Conservation (phyloP, 2,888 invertebrate species). For the Saturnia pavonia region DNA sequence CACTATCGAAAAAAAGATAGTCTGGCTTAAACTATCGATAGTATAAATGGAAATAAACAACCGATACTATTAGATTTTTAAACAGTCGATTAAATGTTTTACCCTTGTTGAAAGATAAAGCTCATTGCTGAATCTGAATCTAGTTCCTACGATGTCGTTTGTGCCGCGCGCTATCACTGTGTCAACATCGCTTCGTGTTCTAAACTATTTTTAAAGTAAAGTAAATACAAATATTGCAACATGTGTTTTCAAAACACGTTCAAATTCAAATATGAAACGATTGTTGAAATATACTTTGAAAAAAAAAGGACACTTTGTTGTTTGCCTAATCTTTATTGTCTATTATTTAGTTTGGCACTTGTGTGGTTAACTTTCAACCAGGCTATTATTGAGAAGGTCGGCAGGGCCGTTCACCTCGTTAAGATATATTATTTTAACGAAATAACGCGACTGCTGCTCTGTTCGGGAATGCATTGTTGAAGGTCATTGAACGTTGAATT, state of each 20-base stretch:
- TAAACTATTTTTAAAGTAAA: not conserved
- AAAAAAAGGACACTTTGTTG: not conserved
- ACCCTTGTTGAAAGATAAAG: not conserved
- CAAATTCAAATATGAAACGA: no score
- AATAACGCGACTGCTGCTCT: conserved; percentile 32
- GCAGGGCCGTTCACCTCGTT: conserved; percentile 18
- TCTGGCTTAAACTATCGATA: no score
- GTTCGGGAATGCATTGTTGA: conserved; percentile 32
- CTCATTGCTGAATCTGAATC: not conserved
- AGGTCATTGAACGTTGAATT: conserved; percentile 38
- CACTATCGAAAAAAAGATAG: no score
- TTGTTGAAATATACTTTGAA: no score
- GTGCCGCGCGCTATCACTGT: not conserved
- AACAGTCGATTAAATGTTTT: no score
- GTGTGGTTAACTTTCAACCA: not conserved
- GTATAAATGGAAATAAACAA: no score
- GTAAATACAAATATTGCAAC: not conserved
- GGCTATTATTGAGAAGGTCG: conserved; percentile 19
- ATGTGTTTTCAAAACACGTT: not conserved
- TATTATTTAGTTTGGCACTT: not conserved
- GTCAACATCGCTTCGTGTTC: no score
- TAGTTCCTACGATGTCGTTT: not conserved
- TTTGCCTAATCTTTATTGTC: not conserved
- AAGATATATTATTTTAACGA: conserved; percentile 20
- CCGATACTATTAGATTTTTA: no score